Base-by-base conservation (phyloP, 2,888 invertebrate species). In the Eretmocerus hayati region DNA sequence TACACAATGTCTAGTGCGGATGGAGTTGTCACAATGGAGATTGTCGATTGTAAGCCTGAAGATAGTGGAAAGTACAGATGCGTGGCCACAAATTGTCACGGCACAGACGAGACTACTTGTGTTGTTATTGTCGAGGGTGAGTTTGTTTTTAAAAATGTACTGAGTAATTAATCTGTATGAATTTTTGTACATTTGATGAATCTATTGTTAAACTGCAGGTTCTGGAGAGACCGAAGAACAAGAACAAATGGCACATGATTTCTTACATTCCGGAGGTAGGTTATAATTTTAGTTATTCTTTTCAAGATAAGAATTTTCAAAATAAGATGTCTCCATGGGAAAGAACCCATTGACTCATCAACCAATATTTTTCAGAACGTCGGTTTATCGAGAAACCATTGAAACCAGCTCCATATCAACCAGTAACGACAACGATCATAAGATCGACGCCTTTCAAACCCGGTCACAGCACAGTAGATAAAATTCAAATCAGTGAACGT, bases 21-120 rank as follows among this genome's bases (percentile, higher is more conserved):
- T 72, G 99, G 99, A 60, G 95, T 99, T 38, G 89, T 95, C 45
- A 92, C 95, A 1, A 83, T 99, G 76, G 99, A 99, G 78, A 94
- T 99, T 61, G 81, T 90, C 57, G 91, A 92, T 74, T 94, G 95
- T 69, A 85, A 87, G 63, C 87, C 93, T 1, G 87, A 87, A 50
- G 99, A 99, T 77, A 92, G 94, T 55, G 99, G 99, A 59, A 92
- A 90, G 71, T 99, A 99, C 75, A 83, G 83, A 36, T 97, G 97
- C 72, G 81, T 88, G 30, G 97, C 99, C 16, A 87, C 86, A 58
- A 99, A 99, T 75, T 79, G 81, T 43, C 90, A 95, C 67, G 99
- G 99, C 62, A 84, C 85, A 23, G 96, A 95, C 64, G 95, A 97
- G 77, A 95, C 96, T 15, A 85, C 83, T 56, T 94, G 94, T 72